Conservation (phyloP, 2,797 vertebrate species). For the Capromys pilorides region DNA sequence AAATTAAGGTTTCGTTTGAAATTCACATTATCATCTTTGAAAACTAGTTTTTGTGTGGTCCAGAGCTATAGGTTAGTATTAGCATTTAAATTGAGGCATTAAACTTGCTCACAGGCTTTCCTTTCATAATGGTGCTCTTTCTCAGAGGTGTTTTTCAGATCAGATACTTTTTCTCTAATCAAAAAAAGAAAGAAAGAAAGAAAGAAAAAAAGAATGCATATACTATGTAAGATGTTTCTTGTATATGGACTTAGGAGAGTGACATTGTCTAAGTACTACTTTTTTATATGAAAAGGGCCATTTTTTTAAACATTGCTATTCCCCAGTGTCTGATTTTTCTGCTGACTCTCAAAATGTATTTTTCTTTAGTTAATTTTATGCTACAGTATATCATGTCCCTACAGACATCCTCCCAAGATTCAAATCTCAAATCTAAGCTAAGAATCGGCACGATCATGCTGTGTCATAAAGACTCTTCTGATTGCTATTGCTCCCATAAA, state of each 20-base stretch:
- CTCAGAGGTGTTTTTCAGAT: slow-evolving; percentile 60
- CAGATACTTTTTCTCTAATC: slow-evolving; percentile 62
- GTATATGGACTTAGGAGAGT: slow-evolving; percentile 2
- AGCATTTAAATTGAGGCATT: slow-evolving; percentile 86
- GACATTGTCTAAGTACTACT: not conserved
- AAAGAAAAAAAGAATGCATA: slow-evolving; percentile 67
- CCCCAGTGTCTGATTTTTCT: not conserved
- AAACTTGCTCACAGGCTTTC: slow-evolving; percentile 78
- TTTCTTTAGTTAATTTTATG: slow-evolving; percentile 41
- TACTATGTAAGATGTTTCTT: slow-evolving; percentile 50
- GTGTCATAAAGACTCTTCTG: accelerated
- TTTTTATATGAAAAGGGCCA: slow-evolving; percentile 17
- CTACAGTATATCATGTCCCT: not conserved
- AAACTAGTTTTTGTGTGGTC: slow-evolving; percentile 62
- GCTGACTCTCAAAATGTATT: slow-evolving; percentile 35
- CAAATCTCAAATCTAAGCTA: not conserved
- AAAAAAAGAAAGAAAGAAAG: not conserved
- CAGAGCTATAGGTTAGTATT: slow-evolving; percentile 82
- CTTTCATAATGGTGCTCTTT: slow-evolving; percentile 73
- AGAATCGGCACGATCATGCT: not conserved
- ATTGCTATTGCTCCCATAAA: not conserved
- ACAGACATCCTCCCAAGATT: not conserved
- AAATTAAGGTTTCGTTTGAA: slow-evolving; percentile 82
- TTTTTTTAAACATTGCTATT: not conserved
- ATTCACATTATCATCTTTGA: slow-evolving; percentile 78